A percentile compares a stretch with the other conserved stretches of the same genome.
These are phyloP conservation scores for Formicarius rufipectus DNA, from an alignment of 2,113 vertebrate species.

Conservation along the genomic window DNA sequence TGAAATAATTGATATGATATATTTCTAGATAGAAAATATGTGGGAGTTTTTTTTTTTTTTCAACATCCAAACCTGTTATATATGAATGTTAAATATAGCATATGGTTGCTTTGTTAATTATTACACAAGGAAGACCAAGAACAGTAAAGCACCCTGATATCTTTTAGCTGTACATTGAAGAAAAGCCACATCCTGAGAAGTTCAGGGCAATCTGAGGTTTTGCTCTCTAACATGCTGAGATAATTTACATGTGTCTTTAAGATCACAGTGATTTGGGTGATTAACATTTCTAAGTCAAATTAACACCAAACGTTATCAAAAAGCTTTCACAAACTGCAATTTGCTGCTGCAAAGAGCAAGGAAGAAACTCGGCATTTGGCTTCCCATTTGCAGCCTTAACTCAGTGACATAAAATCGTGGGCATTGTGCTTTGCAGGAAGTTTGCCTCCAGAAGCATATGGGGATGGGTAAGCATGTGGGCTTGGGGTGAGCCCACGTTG, in stretches of 20 bases:
- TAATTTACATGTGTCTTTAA: constrained; percentile 39
- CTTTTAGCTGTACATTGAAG: not conserved
- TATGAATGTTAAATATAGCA: not conserved
- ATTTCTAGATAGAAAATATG: not conserved
- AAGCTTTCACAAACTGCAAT: constrained; percentile 25
- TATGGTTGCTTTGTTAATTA: not conserved
- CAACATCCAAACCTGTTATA: not conserved
- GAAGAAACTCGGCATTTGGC: not conserved
- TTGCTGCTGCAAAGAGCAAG: constrained; percentile 8
- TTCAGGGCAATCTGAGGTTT: not conserved
- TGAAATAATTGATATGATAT: not conserved
- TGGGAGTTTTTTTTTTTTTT: not conserved
- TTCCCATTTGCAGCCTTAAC: constrained; percentile 13
- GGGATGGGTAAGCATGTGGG: not conserved
- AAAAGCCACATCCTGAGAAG: not conserved
- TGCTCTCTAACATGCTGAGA: not conserved
- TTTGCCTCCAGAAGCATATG: not conserved
- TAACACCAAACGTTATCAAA: constrained; percentile 47
- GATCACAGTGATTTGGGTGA: not conserved
- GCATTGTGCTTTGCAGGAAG: not conserved
- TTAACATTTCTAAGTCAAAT: constrained; percentile 45
- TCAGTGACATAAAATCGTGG: not conserved
- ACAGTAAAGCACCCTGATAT: not conserved
- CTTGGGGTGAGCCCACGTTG: not conserved
- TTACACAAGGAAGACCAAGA: not conserved